Conservation (phyloP, 2,797 vertebrate species). For the Brachymystax lenok region DNA sequence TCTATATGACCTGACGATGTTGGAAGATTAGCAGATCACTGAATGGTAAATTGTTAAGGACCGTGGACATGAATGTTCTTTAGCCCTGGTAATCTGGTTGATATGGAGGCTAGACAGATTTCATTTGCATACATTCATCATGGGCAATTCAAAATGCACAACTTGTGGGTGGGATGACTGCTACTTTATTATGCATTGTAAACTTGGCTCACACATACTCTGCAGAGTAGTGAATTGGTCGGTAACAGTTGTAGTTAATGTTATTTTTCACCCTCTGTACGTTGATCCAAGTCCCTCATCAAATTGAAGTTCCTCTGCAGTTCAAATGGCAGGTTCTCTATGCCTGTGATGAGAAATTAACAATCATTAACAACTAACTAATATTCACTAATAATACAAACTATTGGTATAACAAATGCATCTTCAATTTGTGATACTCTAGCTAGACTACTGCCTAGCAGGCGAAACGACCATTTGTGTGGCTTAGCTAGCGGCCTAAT, state of each 20-base stretch:
- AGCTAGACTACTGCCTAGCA: too few species aligned
- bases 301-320: slow-evolving; percentile 97
- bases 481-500: too few species aligned
- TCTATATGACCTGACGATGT: neutral
- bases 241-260: neutral
- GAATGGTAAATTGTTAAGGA: neutral
- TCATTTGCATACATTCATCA: neutral
- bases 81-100: neutral
- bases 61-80: neutral
- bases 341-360: slow-evolving; percentile 74
- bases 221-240: neutral
- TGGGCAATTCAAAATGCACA: neutral
- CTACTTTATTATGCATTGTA: neutral
- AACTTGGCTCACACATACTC: neutral
- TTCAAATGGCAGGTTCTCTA: slow-evolving; percentile 96
- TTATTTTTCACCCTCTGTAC: slow-evolving; percentile 87
- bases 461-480: too few species aligned
- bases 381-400: neutral
- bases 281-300: slow-evolving; percentile 96
- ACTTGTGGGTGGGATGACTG: neutral
- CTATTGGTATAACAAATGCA: too few species aligned
- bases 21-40: neutral
- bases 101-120: neutral
- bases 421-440: too few species aligned
- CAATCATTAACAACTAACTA: neutral